A percentile compares a stretch with the other conserved stretches of the same genome.
Conservation (phyloP, 1,140 invertebrate genomes). For the Tetramorium simillimum region DNA sequence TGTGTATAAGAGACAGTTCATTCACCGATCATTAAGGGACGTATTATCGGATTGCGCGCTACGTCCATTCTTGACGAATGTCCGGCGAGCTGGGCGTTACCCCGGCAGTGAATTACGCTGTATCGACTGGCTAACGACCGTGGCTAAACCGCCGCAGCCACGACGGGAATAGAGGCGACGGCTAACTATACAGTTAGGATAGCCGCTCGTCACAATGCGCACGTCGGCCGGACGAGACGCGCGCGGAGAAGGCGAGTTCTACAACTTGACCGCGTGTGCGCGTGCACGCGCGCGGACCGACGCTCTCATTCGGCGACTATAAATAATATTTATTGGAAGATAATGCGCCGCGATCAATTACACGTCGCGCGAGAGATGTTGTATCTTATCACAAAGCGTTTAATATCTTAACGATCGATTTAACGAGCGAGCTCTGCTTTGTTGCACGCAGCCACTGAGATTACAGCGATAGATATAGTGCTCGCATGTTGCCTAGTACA, state of each 20-base stretch:
- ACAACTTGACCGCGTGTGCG: not conserved
- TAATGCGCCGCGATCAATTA: constrained; percentile 61
- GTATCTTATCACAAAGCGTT: constrained; percentile 29
- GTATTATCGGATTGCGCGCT: constrained; percentile 70
- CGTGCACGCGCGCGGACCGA: not conserved
- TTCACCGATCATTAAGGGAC: constrained; percentile 76
- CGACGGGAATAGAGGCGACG: constrained; percentile 64
- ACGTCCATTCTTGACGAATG: constrained; percentile 67
- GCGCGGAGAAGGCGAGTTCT: not conserved
- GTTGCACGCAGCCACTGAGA: constrained; percentile 14
- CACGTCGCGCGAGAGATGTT: constrained; percentile 11
- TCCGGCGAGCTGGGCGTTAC: constrained; percentile 64
- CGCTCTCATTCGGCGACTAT: constrained; percentile 19
- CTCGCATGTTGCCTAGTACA: not conserved
- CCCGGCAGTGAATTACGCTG: constrained; percentile 62
- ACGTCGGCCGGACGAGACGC: not conserved
- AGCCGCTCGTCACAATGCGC: constrained; percentile 43
- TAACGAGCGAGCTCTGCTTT: constrained; percentile 29
- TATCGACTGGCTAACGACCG: constrained; percentile 61
- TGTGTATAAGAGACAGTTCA: no score
- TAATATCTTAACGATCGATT: constrained; percentile 63
- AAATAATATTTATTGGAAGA: constrained; percentile 69
- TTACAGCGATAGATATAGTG: not conserved
- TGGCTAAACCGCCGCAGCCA: constrained; percentile 32
- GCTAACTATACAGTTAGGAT: constrained; percentile 41